Conservation (phyloP, 2,797 vertebrate genomes). For the Strix occidentalis region DNA sequence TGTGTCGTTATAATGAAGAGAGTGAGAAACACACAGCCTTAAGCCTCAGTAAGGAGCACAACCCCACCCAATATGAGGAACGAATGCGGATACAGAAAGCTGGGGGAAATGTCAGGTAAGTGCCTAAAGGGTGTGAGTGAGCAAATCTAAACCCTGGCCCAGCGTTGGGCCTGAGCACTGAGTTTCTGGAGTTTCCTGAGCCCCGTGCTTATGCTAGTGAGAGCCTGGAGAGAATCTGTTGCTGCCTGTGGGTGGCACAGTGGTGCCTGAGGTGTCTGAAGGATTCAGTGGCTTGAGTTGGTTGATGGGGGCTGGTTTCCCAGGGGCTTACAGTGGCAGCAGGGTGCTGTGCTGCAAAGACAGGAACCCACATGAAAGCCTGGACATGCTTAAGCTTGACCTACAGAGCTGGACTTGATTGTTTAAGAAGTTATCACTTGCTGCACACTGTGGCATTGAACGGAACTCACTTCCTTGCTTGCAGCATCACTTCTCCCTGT, state of each 20-base stretch:
- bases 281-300: not conserved
- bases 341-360: not conserved
- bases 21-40: conserved; percentile 80
- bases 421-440: not conserved
- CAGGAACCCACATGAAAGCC: not conserved
- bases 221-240: not conserved
- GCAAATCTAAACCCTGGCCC: not conserved
- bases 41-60: conserved; percentile 93
- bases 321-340: accelerated
- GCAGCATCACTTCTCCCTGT: not conserved
- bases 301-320: not conserved
- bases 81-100: conserved; percentile 96
- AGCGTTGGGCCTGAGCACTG: not conserved
- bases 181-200: not conserved
- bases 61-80: conserved; percentile 94
- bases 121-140: not conserved
- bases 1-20: conserved; percentile 85
- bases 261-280: not conserved
- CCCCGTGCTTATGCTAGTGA: accelerated
- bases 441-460: not conserved
- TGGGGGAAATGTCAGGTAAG: conserved; percentile 92
- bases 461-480: not conserved
- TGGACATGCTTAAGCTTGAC: not conserved
- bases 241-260: not conserved
- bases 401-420: not conserved